Evolutionary conservation across 2,797 vertebrate species (phyloP), one percentile per base, ranked within the genome.

Genomic region (Bryconaethiops microstoma): DNA sequence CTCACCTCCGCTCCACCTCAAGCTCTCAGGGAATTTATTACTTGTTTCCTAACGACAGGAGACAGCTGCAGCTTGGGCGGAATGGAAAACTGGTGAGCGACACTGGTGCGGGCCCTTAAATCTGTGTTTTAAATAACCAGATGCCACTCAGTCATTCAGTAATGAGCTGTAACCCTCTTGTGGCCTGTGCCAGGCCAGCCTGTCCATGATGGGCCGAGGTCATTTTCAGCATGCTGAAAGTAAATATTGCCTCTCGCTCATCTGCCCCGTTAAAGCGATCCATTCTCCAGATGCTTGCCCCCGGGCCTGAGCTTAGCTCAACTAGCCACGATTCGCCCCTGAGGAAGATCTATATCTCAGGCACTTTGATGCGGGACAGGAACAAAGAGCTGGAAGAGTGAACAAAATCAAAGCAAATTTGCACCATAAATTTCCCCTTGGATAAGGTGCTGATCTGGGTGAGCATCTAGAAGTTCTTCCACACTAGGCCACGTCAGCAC

Each of bases 221-320:
- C 65, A 63, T 77, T 84, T 80, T 77, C n/a, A 65, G 21, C 16
- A 54, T 40, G 78, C 40, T 83, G 78, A 87, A 86, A 85, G 83
- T 84, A 82, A 86, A 87, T 81, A 82, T 78, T 67, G 54, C 78
- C 74, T 62, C 79, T 78, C n/a, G 82, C 63, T 87, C 80, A 85
- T 88, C 81, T 83, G 67, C 78, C 78, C 75, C 54, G 79, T 76
- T 84, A 69, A 79, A 74, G 45, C 76, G 76, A 81, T 83, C 67
- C 50, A 79, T 91, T 92, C 86, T 92, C 92, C 92, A 94, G 91
- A 92, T 91, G 92, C 86, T 92, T 86, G 10, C 29, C 88, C 88
- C 86, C 87, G 54, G 81, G 87, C 87, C 85, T 87, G 82, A 81
- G 50, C 64, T 77, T 7, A 57, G 73, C 54, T 74, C 50, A 50